Evolutionary conservation across 2,888 invertebrate species (phyloP).

Genomic region (Agrochola lychnidis): DNA sequence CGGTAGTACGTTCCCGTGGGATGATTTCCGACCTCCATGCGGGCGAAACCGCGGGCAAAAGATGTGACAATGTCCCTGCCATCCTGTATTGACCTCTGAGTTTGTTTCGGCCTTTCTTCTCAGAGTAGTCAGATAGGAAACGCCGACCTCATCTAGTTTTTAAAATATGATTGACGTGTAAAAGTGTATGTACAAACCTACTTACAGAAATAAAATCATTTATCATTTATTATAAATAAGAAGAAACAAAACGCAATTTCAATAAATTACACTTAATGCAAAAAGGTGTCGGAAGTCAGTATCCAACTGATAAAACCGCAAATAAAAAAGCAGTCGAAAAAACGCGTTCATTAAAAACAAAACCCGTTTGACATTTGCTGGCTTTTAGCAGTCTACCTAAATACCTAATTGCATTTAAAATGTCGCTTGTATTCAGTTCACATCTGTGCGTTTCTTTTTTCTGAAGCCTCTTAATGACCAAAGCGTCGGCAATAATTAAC

Average conservation of each 20-base stretch:
- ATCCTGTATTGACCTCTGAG: too few species aligned
- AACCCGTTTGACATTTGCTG: slow-evolving; percentile 70
- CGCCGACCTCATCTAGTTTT: too few species aligned
- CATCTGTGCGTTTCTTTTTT: slow-evolving; percentile 76
- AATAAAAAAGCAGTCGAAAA: slow-evolving; percentile 47
- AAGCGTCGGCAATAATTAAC: slow-evolving; percentile 82
- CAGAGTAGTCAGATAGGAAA: too few species aligned
- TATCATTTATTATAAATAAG: too few species aligned
- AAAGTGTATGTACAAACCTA: too few species aligned
- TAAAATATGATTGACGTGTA: too few species aligned
- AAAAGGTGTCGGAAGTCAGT: slow-evolving; percentile 30
- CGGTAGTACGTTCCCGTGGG: too few species aligned
- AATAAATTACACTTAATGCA: slow-evolving; percentile 7
- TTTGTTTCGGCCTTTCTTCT: too few species aligned
- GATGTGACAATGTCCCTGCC: too few species aligned
- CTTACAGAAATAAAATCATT: too few species aligned
- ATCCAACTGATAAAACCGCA: slow-evolving; percentile 34
- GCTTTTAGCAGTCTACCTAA: slow-evolving; percentile 69
- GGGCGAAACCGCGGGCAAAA: too few species aligned
- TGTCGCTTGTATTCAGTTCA: slow-evolving; percentile 70
- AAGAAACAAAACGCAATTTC: background rate
- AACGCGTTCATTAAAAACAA: slow-evolving; percentile 66
- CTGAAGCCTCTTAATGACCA: slow-evolving; percentile 77
- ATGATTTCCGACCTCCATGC: too few species aligned
- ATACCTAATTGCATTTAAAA: slow-evolving; percentile 74